These are phyloP conservation scores for Nebria brevicollis DNA, from an alignment of 2,888 invertebrate genomes.

Conservation along the genomic window DNA sequence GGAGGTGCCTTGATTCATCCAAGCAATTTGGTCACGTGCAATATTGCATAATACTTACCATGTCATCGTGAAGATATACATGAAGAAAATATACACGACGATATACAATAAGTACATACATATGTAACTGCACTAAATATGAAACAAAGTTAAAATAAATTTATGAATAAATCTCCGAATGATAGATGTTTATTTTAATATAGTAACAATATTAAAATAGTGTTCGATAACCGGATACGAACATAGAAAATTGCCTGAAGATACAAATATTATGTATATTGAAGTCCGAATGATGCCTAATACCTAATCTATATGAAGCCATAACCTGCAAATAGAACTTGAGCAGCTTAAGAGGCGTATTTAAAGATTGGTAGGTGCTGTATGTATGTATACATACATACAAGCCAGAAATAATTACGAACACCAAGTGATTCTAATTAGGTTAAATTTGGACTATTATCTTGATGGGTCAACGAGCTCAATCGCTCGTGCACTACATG, in stretches of 20 bases:
- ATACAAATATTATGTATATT: not conserved
- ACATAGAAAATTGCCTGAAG: not conserved
- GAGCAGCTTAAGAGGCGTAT: not conserved
- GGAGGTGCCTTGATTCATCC: too few relatives aligned
- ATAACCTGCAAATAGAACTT: not conserved
- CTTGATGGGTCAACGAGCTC: constrained; percentile 51
- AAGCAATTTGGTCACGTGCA: too few relatives aligned
- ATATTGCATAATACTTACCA: too few relatives aligned
- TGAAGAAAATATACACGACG: too few relatives aligned
- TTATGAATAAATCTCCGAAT: too few relatives aligned
- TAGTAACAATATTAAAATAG: not conserved
- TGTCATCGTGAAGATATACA: too few relatives aligned
- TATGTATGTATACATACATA: too few relatives aligned
- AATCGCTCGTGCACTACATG: not conserved
- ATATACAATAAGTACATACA: too few relatives aligned
- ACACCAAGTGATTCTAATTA: constrained; percentile 49
- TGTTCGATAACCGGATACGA: not conserved
- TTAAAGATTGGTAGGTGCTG: not conserved
- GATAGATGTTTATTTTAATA: not conserved
- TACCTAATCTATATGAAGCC: not conserved
- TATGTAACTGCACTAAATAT: too few relatives aligned
- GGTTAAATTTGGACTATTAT: constrained; percentile 54
- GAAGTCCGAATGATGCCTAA: not conserved
- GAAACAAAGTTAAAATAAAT: too few relatives aligned
- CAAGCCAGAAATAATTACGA: not conserved